Evolutionary conservation across 2,888 invertebrate species (phyloP), one percentile per base, ranked within the genome.

Genomic region (Idaea biselata): DNA sequence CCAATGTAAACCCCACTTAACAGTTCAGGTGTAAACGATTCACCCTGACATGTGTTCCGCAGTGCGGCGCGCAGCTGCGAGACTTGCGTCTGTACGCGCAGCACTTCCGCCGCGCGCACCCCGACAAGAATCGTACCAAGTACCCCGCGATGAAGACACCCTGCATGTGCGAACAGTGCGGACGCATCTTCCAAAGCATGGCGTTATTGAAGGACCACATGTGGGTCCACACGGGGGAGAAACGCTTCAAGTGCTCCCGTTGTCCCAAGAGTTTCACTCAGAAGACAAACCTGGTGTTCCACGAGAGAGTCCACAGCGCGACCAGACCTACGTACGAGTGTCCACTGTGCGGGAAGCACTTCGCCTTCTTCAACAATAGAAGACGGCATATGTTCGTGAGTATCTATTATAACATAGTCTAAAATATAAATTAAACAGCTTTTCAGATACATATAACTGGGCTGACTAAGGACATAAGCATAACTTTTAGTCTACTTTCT

Each of bases 121-220:
- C 89, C 0, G 89, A 89, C 81, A 91, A 91, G 85, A 91, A 90
- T 58, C 80, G 91, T 57, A 91, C 91, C 73, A 90, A 88, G 63
- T 91, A 90, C 77, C 91, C 91, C 0, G 82, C 88, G 0, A 89
- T 90, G 88, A 89, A 88, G 77, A 85, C 89, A 1, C 91, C 91
- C 0, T 84, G 84, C 55, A 91, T 91, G 91, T 91, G 91, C 69
- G 91, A 91, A 17, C 84, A 85, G 58, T 91, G 91, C 74, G 91
- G 91, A 0, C 73, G 86, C 59, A 89, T 91, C 69, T 91, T 91
- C 59, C 79, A 91, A 89, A 90, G 89, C 60, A 87, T 84, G 84
- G 88, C 90, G 0, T 78, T 89, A 0, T 76, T 91, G 0, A 89
- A 91, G 60, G 90, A 90, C 76, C 90, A 90, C 72, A 84, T 84